Base-by-base conservation (phyloP, 2,888 invertebrate species). In the Chrysodeixis includens region DNA sequence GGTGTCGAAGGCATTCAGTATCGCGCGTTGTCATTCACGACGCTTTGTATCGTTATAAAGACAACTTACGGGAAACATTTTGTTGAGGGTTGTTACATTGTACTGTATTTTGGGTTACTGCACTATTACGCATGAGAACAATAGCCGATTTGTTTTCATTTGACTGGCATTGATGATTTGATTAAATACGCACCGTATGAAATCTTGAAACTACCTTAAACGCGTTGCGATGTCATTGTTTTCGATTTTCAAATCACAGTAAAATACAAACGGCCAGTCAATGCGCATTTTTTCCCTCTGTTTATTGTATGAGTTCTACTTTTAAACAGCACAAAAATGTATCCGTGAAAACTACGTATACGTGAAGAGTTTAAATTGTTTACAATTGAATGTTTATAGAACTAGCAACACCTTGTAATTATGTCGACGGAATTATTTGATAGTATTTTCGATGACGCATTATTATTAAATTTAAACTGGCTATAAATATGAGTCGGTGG, bases 11-110 rank as follows among this genome's bases (percentile, higher is more conserved):
- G 88, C 87, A 91, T 93, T 92, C 87, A 88, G 87, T 83, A 86
- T 87, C 87, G 80, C 86, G 90, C 90, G 90, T 88, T 91, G 91
- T 91, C 93, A 92, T 93, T 93, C 89, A 92, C 81, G 84, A 83
- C 74, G 86, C 88, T 89, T 92, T 92, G 90, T 90, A 82, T 83
- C 79, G 82, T 85, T 79, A 82, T 87, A 87, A 87, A 88, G 83
- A 85, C 82, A 89, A 89, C 81, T 90, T 92, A 90, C 89, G 89
- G 89, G 88, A 90, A 92, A 88, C 86, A 88, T 88, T 88, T 92
- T 90, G 89, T 92, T 76, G 73, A 74, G 81, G 86, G 83, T 83
- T 83, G 79, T 74, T 83, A 80, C 69, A 88, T 88, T 89, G 86
- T 88, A 69, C 32, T 66, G 66, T 78, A 76, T 85, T 88, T 87